Conservation (phyloP, 2,888 invertebrate genomes). For the Lithophane ornitopus region DNA sequence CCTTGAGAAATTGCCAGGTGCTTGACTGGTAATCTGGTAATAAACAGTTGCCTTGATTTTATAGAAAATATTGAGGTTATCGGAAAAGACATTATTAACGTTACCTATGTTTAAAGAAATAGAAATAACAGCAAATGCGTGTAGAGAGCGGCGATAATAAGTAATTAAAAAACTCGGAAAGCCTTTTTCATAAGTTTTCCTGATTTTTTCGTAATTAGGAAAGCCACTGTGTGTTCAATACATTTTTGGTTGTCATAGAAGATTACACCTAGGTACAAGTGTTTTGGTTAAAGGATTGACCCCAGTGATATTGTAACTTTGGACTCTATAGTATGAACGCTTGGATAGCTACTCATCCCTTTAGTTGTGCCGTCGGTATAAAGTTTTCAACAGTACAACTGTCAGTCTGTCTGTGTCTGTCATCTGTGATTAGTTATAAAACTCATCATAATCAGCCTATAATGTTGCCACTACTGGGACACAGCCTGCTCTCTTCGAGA, state of each 20-base stretch:
- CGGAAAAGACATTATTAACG: neutral
- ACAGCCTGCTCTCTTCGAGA: no score
- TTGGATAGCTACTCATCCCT: neutral
- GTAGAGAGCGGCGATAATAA: no score
- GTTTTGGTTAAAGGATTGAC: neutral
- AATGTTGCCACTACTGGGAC: no score
- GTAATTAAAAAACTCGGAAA: neutral
- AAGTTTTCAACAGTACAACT: neutral
- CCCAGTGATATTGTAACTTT: neutral
- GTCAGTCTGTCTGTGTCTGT: no score
- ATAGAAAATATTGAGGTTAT: neutral
- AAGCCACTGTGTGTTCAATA: no score
- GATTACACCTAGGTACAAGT: no score
- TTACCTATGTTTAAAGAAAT: neutral
- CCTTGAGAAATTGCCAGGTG: conserved; percentile 35
- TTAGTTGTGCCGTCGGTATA: neutral
- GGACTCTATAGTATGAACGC: neutral
- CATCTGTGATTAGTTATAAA: no score
- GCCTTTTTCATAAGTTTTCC: neutral
- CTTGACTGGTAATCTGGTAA: neutral
- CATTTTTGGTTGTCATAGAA: no score
- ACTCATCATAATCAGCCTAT: no score
- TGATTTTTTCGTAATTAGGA: no score
- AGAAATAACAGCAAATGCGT: neutral
- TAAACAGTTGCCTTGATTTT: neutral